Evolutionary conservation across 2,888 invertebrate genomes (phyloP).

Genomic region (Glyphotaelius pellucidus): DNA sequence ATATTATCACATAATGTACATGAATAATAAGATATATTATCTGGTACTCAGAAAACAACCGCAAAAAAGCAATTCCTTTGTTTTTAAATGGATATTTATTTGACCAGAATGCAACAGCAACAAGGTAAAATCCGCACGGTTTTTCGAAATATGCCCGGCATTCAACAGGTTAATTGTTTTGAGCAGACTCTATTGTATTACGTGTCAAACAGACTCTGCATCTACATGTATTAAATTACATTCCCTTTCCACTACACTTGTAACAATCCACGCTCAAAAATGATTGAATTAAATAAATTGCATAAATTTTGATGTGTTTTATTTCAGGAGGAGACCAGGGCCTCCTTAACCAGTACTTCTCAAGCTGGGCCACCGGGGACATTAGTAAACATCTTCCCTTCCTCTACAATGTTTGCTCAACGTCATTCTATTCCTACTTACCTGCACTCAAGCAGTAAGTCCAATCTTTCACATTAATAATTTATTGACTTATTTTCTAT

Average conservation of each 20-base stretch:
- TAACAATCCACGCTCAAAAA: slow-evolving; percentile 3
- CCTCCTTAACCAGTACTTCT: slow-evolving; percentile 94
- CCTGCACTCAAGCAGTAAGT: slow-evolving; percentile 98
- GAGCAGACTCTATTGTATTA: neutral
- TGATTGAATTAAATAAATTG: slow-evolving; percentile 35
- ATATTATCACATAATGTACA: too few relatives aligned
- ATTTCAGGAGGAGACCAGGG: slow-evolving; percentile 93
- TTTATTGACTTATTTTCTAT: neutral
- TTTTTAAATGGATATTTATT: too few relatives aligned
- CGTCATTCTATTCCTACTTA: slow-evolving; percentile 97
- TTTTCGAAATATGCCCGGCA: too few relatives aligned
- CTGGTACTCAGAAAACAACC: too few relatives aligned
- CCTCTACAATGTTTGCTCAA: slow-evolving; percentile 97
- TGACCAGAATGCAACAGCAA: too few relatives aligned
- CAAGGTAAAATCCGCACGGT: too few relatives aligned
- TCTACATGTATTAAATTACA: neutral
- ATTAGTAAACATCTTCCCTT: slow-evolving; percentile 96
- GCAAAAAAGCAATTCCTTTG: too few relatives aligned
- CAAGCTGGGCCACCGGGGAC: slow-evolving; percentile 95
- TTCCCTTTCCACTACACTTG: neutral
- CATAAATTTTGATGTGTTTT: neutral
- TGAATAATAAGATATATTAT: too few relatives aligned
- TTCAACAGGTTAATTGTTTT: too few relatives aligned
- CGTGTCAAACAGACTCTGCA: neutral
- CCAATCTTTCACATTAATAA: neutral